Evolutionary conservation across 2,797 vertebrate species (phyloP), one percentile per base, ranked within the genome.

Genomic region (Onychomys torridus): DNA sequence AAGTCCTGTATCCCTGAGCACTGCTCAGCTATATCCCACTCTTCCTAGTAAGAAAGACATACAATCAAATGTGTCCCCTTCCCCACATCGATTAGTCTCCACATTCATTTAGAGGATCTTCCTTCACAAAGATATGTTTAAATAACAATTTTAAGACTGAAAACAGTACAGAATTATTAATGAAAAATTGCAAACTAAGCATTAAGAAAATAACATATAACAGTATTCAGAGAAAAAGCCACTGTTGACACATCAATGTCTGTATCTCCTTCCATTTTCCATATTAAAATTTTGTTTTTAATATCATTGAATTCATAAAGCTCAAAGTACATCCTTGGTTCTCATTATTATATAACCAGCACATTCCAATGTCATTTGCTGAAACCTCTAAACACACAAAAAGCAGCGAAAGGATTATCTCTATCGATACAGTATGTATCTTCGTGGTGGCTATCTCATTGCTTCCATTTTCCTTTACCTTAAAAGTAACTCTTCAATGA

Each of bases 261-360:
- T 52, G 23, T 37, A 16, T 52, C 55, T 82, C 59, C 52, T 89
- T 78, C n/a, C 32, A 63, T 78, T 95, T 82, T 76, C 63, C 61
- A 49, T 43, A 43, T 29, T 89, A 63, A 32, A 69, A 32, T 88
- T 89, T 90, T 95, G n/a, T 71, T 91, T 92, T 93, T 65, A 96
- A 71, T 91, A 71, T 89, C 43, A 65, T 23, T 59, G 40, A 89
- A 94, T 46, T 85, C 29, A 67, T 78, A 61, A 94, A 27, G 14
- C 23, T 75, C n/a, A 75, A 10, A 67, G 19, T 86, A 73, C 46
- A 49, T 52, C 4, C 27, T 86, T 3, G 55, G 88, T 89, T 86
- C 29, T 92, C 79, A 85, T 12, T 89, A 83, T 92, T 73, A 73
- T 57, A 93, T 82, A 94, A 87, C 19, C 25, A 87, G 13, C 14